Base-by-base conservation (phyloP, 2,888 invertebrate genomes). In the Ectropis crepuscularia region DNA sequence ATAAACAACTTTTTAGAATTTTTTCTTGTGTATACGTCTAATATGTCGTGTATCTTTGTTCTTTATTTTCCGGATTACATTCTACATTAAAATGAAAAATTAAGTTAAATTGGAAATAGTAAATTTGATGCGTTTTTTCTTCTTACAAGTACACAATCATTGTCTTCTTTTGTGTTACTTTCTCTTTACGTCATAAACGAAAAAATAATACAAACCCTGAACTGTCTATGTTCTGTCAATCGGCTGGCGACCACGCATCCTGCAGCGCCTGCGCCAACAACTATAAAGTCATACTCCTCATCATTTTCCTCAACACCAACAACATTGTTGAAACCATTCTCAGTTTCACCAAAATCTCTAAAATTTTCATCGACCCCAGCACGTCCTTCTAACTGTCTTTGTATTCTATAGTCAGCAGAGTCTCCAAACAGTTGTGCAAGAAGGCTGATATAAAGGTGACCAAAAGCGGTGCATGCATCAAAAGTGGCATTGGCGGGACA, bases 171-270 rank as follows among this genome's bases (percentile, higher is more conserved):
- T 28, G 16, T 28, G 16, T 28, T 28, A 28, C 2, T 28, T 28
- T 28, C 16, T 28, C 16, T 28, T 1, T 4, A 28, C 16, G 16
- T 28, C 16, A 28, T 28, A 28, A 28, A 28, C 4, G 16, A 2
- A 28, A 28, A 11, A 53, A 45, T 8, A 28, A 28, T 28, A 65
- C 72, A 63, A 50, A 88, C 89, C 76, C 79, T 88, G 81, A 85
- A 86, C 0, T 55, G 10, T 16, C 81, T 62, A 8, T 78, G 61
- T 6, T 78, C 83, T 2, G 87, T 79, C 16, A 89, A 60, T 61
- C 89, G 74, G 41, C 86, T 88, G 0, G 87, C 83, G 0, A 88
- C 79, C 0, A 89, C 85, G 45, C 88, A 86, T 0, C 89, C 89
- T 0, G 89, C 85, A 0, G 88, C 39, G 0, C 89, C 89, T 0